phyloP scores from a whole-genome alignment of 2,888 invertebrate genomes.

The Acronicta aceris region DNA sequence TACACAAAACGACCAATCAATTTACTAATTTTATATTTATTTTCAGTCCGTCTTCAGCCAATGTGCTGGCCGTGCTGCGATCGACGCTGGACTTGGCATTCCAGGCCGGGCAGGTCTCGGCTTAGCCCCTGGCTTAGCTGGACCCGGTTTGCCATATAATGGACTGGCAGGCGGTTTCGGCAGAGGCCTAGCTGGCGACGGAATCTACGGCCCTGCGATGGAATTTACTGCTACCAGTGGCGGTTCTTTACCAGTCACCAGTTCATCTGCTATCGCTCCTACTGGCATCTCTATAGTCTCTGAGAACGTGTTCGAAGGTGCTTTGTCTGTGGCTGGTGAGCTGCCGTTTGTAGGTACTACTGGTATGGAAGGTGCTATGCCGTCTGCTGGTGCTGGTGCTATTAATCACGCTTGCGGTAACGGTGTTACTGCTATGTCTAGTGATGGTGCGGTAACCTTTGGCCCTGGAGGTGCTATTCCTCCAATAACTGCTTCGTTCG shows the following conservation, averaged over 20 bases:
- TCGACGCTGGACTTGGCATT: conserved; percentile 7
- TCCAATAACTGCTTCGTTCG: conserved; percentile 13
- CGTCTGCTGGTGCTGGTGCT: conserved; percentile 62
- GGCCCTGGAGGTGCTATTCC: conserved; percentile 54
- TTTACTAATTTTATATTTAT: too few species aligned
- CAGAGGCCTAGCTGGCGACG: background rate
- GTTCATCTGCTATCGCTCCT: conserved; percentile 30
- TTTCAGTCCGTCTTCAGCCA: conserved; percentile 31
- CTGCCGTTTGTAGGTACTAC: conserved; percentile 33
- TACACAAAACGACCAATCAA: background rate
- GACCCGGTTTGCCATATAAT: background rate
- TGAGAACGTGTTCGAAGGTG: conserved; percentile 26
- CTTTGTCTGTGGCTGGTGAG: conserved; percentile 19
- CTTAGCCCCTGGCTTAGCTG: conserved; percentile 6
- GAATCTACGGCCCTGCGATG: conserved; percentile 3
- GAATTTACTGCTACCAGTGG: conserved; percentile 33
- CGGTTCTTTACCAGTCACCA: conserved; percentile 48
- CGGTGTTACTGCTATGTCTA: background rate
- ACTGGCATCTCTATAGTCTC: conserved; percentile 23
- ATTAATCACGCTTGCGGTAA: background rate
- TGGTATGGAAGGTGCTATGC: conserved; percentile 61
- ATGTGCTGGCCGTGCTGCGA: conserved; percentile 26
- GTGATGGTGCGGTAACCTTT: background rate
- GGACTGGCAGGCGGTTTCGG: background rate
- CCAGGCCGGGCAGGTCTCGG: background rate